phyloP scores from a whole-genome alignment of 2,113 vertebrate species.

The Macquaria australasica region DNA sequence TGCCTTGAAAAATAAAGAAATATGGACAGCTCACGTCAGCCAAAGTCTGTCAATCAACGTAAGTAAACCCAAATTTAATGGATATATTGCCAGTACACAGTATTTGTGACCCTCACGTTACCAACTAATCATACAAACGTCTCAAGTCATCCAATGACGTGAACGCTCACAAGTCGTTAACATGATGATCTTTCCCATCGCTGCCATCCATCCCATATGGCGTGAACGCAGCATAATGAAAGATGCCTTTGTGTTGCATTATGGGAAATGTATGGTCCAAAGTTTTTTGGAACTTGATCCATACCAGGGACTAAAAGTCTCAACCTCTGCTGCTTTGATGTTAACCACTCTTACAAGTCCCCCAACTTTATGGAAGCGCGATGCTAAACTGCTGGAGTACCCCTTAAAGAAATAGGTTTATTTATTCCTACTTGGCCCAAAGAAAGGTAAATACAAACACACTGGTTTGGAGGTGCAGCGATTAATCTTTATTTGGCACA shows the following conservation, averaged over 20 bases:
- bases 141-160: neutral
- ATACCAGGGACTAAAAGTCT: neutral
- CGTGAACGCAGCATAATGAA: neutral
- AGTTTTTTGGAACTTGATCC: neutral
- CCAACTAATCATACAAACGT: neutral
- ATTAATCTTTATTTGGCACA: neutral
- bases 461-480: neutral
- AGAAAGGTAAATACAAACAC: neutral
- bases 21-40: neutral
- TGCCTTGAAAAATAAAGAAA: neutral
- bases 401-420: neutral
- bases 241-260: neutral
- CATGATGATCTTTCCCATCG: neutral
- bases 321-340: neutral
- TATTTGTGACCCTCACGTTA: neutral
- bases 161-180: neutral
- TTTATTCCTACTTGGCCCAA: neutral
- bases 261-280: neutral
- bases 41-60: neutral
- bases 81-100: neutral
- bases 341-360: neutral
- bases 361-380: neutral
- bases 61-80: neutral
- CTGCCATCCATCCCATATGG: neutral
- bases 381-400: neutral